Conservation (phyloP, 1,140 invertebrate genomes). For the Leptinotarsa texana region DNA sequence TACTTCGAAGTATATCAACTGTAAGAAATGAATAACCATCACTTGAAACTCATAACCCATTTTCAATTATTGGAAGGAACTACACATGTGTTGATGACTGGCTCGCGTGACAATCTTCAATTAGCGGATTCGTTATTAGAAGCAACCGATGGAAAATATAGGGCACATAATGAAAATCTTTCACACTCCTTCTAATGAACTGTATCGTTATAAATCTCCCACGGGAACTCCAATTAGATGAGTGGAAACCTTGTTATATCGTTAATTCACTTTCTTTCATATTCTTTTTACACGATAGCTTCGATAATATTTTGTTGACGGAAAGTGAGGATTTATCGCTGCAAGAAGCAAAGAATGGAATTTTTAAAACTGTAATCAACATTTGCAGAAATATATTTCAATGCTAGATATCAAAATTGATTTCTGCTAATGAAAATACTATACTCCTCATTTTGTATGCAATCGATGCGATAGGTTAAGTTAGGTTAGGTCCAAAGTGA, state of each 20-base stretch:
- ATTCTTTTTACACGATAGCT: too few species aligned
- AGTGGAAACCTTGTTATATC: not conserved
- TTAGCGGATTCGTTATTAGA: not conserved
- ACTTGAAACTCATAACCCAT: not conserved
- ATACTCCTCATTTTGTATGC: too few species aligned
- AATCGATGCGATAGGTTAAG: too few species aligned
- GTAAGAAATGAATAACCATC: not conserved
- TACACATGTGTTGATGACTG: not conserved
- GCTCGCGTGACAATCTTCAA: constrained; percentile 1
- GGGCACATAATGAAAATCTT: not conserved
- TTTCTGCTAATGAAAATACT: too few species aligned
- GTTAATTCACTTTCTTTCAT: too few species aligned
- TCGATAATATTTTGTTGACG: too few species aligned
- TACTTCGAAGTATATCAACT: not conserved
- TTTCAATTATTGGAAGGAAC: constrained; percentile 3
- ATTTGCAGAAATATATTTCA: too few species aligned
- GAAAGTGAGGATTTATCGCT: too few species aligned
- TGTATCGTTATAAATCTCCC: not conserved
- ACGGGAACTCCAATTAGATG: not conserved
- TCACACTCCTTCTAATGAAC: constrained; percentile 5
- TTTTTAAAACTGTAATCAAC: too few species aligned
- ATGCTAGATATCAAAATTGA: too few species aligned
- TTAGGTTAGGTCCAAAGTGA: too few species aligned
- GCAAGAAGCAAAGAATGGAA: too few species aligned
- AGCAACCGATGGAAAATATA: not conserved